phyloP scores from a whole-genome alignment of 1,140 invertebrate species.

The Nixonia krombeini region DNA sequence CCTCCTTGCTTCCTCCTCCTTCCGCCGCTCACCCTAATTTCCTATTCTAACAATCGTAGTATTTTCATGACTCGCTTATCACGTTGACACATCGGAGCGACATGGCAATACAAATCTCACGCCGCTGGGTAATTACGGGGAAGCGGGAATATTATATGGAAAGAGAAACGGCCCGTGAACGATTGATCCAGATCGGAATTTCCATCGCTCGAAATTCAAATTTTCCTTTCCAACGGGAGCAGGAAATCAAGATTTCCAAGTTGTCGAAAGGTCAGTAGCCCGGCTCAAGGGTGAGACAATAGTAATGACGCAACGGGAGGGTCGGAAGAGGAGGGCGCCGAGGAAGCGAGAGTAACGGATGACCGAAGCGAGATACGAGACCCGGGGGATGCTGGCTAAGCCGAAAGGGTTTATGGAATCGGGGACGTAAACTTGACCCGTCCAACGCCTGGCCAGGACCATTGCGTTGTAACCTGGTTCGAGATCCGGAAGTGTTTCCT shows the following conservation, averaged over 20 bases:
- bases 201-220: too few relatives aligned
- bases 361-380: conserved; percentile 51
- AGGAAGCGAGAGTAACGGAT: conserved; percentile 18
- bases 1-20: neutral
- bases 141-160: too few relatives aligned
- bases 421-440: conserved; percentile 63
- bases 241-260: conserved; percentile 26
- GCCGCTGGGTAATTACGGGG: too few relatives aligned
- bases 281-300: conserved; percentile 48
- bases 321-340: conserved; percentile 33
- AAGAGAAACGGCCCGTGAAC: too few relatives aligned
- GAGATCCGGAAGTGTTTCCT: conserved; percentile 43
- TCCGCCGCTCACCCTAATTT: neutral
- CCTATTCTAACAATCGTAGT: conserved; percentile 1
- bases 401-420: conserved; percentile 64
- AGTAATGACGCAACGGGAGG: conserved; percentile 56
- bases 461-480: conserved; percentile 45
- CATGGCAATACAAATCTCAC: neutral
- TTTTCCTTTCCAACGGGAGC: conserved; percentile 4
- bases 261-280: conserved; percentile 57
- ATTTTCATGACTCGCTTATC: conserved; percentile 10
- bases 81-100: neutral
- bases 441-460: conserved; percentile 46
- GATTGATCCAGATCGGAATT: too few relatives aligned
- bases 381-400: conserved; percentile 57